phyloP scores from a whole-genome alignment of 2,113 vertebrate species.

The Scatophagus argus region DNA sequence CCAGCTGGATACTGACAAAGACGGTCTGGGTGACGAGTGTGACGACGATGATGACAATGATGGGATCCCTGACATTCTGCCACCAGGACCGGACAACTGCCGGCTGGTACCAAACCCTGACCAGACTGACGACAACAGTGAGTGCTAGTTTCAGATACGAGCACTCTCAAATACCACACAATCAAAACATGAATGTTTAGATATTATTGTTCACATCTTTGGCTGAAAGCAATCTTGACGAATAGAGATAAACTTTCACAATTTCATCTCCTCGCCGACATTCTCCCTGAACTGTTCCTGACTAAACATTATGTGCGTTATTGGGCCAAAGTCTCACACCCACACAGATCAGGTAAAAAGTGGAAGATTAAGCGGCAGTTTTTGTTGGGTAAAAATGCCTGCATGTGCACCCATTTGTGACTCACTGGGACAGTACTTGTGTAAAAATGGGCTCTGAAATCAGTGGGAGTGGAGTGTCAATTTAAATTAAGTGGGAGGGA shows the following conservation, averaged over 20 bases:
- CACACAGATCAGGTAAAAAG: slow-evolving; percentile 5
- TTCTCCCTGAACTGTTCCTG: neutral
- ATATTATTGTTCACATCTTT: neutral
- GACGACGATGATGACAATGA: slow-evolving; percentile 98
- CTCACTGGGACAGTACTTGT: slow-evolving; percentile 16
- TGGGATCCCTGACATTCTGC: slow-evolving; percentile 90
- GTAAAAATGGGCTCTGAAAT: slow-evolving; percentile 26
- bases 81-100: slow-evolving; percentile 97
- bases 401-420: slow-evolving; percentile 19
- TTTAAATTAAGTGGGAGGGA: slow-evolving; percentile 24
- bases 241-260: neutral
- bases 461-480: slow-evolving; percentile 18
- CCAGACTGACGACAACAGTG: slow-evolving; percentile 95
- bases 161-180: neutral
- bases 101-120: slow-evolving; percentile 95
- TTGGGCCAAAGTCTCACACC: slow-evolving; percentile 3
- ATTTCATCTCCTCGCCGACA: neutral
- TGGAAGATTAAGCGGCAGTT: slow-evolving; percentile 35
- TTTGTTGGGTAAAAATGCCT: slow-evolving; percentile 5
- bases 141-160: slow-evolving; percentile 45
- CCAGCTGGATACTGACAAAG: slow-evolving; percentile 96
- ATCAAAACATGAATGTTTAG: neutral
- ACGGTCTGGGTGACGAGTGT: slow-evolving; percentile 94
- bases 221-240: neutral
- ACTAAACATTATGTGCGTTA: neutral